Conservation (phyloP, 1,140 invertebrate genomes). For the Maconellicoccus hirsutus region DNA sequence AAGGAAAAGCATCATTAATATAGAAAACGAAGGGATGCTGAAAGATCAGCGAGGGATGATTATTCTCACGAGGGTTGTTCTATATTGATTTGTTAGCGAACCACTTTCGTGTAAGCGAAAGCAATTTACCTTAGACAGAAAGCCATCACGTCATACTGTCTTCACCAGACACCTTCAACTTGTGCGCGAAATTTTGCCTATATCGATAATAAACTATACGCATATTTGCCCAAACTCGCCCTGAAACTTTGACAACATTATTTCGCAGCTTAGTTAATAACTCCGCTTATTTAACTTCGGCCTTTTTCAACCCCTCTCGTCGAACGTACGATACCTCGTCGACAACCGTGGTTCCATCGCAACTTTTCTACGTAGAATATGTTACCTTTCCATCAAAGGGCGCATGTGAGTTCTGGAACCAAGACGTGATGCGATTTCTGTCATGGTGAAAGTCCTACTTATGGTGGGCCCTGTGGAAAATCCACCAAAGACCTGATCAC, state of each 20-base stretch:
- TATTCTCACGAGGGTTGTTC: not conserved
- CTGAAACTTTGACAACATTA: not conserved
- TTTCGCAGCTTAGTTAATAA: conserved; percentile 4
- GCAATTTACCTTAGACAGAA: conserved; percentile 4
- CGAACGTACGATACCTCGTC: too few relatives aligned
- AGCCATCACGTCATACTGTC: conserved; percentile 7
- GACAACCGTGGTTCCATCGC: too few relatives aligned
- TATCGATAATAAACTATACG: not conserved
- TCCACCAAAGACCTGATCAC: too few relatives aligned
- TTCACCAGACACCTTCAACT: conserved; percentile 2
- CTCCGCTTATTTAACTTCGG: not conserved
- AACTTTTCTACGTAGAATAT: too few relatives aligned
- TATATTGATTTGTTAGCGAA: not conserved
- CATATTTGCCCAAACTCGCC: not conserved
- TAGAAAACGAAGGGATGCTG: not conserved
- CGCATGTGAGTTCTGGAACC: too few relatives aligned
- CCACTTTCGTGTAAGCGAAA: conserved; percentile 7
- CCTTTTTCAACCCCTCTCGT: not conserved
- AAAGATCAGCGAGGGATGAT: conserved; percentile 7
- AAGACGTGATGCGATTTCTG: too few relatives aligned
- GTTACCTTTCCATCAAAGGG: too few relatives aligned
- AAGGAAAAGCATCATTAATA: not conserved
- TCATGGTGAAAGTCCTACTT: too few relatives aligned
- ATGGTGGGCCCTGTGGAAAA: too few relatives aligned
- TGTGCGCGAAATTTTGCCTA: not conserved